These are phyloP conservation scores for Drosophila meridionalis DNA, from an alignment of 2,888 invertebrate genomes.

Conservation along the genomic window DNA sequence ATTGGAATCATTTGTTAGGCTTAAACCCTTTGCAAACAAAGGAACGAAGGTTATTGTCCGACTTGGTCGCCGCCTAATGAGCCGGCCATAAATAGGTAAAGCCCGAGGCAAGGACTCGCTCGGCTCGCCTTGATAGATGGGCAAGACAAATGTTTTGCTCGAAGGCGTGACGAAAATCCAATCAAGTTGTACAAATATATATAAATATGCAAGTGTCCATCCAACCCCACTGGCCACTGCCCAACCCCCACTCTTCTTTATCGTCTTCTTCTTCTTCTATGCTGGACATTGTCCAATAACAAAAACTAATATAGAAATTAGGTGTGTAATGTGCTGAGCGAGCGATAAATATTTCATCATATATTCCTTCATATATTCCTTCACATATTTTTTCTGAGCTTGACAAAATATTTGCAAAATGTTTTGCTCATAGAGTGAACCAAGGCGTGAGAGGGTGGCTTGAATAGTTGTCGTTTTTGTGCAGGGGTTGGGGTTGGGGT, in stretches of 20 bases:
- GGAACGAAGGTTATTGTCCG: background rate
- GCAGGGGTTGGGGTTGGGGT: background rate
- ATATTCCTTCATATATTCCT: slow-evolving; percentile 60
- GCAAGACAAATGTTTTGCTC: slow-evolving; percentile 38
- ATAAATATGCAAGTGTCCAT: slow-evolving; percentile 54
- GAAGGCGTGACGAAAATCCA: slow-evolving; percentile 81
- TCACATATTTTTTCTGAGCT: slow-evolving; percentile 32
- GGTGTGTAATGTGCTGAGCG: slow-evolving; percentile 81
- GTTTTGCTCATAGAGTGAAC: slow-evolving; percentile 46
- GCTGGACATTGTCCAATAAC: slow-evolving; percentile 43
- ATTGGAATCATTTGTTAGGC: slow-evolving; percentile 71
- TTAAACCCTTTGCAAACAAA: slow-evolving; percentile 71
- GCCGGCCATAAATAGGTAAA: slow-evolving; percentile 53
- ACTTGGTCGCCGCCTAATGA: slow-evolving; percentile 57
- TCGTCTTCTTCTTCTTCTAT: slow-evolving; percentile 9
- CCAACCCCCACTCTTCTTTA: background rate
- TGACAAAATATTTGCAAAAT: slow-evolving; percentile 69
- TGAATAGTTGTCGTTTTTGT: background rate
- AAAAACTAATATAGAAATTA: slow-evolving; percentile 80
- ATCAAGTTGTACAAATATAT: slow-evolving; percentile 75
- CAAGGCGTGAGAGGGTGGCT: slow-evolving; percentile 47
- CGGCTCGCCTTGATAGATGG: slow-evolving; percentile 61
- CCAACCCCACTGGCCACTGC: slow-evolving; percentile 13
- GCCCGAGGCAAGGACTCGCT: slow-evolving; percentile 17
- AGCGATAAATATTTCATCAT: slow-evolving; percentile 69